phyloP scores from a whole-genome alignment of 2,888 invertebrate genomes.

The Zele albiditarsus region DNA sequence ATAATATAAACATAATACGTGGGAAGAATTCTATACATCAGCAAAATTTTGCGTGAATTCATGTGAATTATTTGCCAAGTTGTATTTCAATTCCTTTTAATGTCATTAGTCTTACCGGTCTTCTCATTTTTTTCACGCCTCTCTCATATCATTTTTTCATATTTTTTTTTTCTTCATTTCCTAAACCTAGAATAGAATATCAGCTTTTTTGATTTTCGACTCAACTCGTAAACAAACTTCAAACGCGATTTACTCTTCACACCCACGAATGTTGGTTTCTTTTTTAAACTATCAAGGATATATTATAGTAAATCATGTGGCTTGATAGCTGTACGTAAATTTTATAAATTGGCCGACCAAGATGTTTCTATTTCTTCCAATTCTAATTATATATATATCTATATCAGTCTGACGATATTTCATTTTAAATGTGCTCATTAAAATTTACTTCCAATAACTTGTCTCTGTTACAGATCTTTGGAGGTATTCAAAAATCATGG shows the following conservation, averaged over 20 bases:
- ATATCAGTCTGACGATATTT: constrained; percentile 5
- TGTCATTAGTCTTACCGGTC: background rate
- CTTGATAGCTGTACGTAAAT: background rate
- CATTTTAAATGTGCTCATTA: background rate
- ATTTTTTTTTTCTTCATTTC: background rate
- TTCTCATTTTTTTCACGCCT: background rate
- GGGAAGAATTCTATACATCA: background rate
- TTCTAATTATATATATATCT: constrained; percentile 17
- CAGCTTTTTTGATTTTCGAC: background rate
- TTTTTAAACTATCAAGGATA: background rate
- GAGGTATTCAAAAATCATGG: constrained; percentile 84
- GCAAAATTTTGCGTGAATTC: background rate
- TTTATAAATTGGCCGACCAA: background rate
- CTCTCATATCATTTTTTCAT: background rate
- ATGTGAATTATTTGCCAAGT: background rate
- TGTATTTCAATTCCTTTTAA: background rate
- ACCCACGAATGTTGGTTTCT: background rate
- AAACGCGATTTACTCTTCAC: background rate
- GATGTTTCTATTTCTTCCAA: constrained; percentile 12
- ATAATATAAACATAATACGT: background rate
- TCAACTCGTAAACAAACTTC: background rate
- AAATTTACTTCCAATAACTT: background rate
- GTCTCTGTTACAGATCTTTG: constrained; percentile 78
- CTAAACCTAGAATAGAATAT: background rate
- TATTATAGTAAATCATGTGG: background rate